Evolutionary conservation across 2,888 invertebrate species (phyloP).

Genomic region (Agrilus cyanescens): DNA sequence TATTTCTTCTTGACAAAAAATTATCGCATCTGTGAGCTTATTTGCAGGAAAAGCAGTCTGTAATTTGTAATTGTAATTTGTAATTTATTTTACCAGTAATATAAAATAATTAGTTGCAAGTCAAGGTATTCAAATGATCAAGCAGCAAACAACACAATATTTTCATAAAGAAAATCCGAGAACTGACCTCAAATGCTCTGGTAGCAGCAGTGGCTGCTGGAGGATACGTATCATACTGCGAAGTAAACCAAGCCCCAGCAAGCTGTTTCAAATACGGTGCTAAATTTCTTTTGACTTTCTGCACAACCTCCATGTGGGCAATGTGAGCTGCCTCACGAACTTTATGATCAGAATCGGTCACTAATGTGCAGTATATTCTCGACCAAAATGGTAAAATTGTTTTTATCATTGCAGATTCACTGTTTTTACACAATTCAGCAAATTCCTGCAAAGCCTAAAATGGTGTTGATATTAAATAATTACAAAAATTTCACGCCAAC

Average conservation of each 20-base stretch:
- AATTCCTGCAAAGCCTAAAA: constrained; percentile 72
- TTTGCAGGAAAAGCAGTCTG: constrained; percentile 66
- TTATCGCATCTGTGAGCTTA: constrained; percentile 67
- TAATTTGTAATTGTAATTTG: constrained; percentile 14
- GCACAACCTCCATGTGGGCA: constrained; percentile 58
- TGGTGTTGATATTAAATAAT: neutral
- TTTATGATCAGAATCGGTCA: constrained; percentile 68
- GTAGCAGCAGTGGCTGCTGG: constrained; percentile 67
- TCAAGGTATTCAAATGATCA: neutral
- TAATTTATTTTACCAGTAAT: neutral
- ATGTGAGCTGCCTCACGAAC: constrained; percentile 69
- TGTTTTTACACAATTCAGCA: constrained; percentile 51
- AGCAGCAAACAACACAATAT: neutral
- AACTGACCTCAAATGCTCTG: constrained; percentile 48
- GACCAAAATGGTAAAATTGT: constrained; percentile 73
- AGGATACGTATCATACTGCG: constrained; percentile 75
- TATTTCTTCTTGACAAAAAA: constrained; percentile 75
- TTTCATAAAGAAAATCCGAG: constrained; percentile 1
- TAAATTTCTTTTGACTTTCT: constrained; percentile 58
- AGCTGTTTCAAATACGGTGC: constrained; percentile 70
- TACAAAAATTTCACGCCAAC: constrained; percentile 7
- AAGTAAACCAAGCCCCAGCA: constrained; percentile 74
- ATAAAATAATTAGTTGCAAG: constrained; percentile 7
- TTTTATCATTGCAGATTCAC: constrained; percentile 55
- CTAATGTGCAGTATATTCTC: constrained; percentile 60